Conservation (phyloP, 2,797 vertebrate genomes). For the Mareca strepera region DNA sequence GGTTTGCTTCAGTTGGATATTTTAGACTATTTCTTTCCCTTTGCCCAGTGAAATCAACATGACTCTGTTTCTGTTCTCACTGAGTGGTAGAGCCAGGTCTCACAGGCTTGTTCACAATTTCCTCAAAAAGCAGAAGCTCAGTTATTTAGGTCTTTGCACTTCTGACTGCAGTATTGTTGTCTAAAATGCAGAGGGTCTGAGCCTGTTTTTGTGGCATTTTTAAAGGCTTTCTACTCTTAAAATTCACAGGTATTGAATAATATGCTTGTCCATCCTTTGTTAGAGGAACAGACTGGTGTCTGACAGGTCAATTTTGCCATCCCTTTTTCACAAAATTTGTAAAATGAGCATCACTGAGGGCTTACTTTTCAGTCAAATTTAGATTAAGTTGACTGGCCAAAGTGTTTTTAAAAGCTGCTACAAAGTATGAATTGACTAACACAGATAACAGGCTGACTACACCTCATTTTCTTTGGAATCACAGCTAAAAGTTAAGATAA, state of each 20-base stretch:
- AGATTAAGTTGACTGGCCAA: background rate
- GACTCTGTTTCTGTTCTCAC: background rate
- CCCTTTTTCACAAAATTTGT: background rate
- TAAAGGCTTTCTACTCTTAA: background rate
- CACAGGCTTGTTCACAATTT: background rate
- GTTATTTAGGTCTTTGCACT: background rate
- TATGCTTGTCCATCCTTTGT: background rate
- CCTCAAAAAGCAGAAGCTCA: background rate
- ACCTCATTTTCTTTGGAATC: background rate
- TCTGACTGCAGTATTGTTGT: background rate
- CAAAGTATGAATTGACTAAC: background rate
- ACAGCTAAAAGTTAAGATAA: background rate
- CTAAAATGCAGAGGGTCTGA: background rate
- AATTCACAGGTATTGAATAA: background rate
- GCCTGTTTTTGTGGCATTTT: background rate
- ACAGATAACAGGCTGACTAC: background rate
- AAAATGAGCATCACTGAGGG: background rate
- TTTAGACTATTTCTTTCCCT: background rate
- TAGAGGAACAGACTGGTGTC: background rate
- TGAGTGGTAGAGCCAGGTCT: background rate
- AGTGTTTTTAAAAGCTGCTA: background rate
- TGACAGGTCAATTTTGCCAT: background rate
- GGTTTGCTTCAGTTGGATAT: background rate
- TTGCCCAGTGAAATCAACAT: background rate
- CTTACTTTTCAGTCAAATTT: background rate